Percentiles rank a stretch among this genome's conserved stretches.
These are phyloP conservation scores for Carapus acus DNA, from an alignment of 2,797 vertebrate genomes.

Conservation along the genomic window DNA sequence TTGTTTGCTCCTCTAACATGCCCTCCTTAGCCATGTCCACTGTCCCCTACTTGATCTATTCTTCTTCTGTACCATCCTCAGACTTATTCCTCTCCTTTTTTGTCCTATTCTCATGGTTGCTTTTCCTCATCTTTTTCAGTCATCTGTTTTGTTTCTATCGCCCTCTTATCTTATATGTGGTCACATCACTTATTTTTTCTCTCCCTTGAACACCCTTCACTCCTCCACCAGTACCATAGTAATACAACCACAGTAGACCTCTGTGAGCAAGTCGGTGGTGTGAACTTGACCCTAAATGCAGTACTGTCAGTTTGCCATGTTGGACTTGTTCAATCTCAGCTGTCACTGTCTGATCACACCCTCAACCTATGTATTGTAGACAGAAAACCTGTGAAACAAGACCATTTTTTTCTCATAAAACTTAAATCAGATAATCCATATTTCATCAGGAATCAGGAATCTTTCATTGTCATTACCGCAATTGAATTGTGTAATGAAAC, in stretches of 20 bases:
- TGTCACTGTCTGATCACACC: conserved; percentile 15
- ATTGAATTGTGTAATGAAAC: no score
- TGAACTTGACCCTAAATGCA: conserved; percentile 62
- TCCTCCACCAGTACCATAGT: conserved; percentile 21
- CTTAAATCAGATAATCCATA: conserved; percentile 12
- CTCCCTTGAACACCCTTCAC: conserved; percentile 2
- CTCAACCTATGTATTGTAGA: not conserved
- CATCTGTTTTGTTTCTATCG: not conserved
- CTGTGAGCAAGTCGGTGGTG: conserved; percentile 47
- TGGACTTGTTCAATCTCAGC: conserved; percentile 57
- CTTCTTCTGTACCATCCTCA: conserved; percentile 26
- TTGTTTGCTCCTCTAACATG: conserved; percentile 47
- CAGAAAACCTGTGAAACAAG: conserved; percentile 18
- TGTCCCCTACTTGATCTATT: conserved; percentile 12
- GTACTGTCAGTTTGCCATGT: conserved; percentile 58
- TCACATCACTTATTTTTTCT: not conserved
- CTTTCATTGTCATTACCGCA: no score
- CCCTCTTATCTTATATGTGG: not conserved
- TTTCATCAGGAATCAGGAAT: no score
- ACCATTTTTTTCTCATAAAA: conserved; percentile 8
- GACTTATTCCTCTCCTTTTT: not conserved
- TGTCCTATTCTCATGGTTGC: not conserved
- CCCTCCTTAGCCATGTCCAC: conserved; percentile 5
- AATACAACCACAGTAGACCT: conserved; percentile 36
- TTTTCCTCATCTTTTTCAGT: conserved; percentile 5